Percentiles rank a stretch among this genome's conserved stretches.
phyloP scores from a whole-genome alignment of 2,888 invertebrate genomes.

The Caradrina clavipalpis region DNA sequence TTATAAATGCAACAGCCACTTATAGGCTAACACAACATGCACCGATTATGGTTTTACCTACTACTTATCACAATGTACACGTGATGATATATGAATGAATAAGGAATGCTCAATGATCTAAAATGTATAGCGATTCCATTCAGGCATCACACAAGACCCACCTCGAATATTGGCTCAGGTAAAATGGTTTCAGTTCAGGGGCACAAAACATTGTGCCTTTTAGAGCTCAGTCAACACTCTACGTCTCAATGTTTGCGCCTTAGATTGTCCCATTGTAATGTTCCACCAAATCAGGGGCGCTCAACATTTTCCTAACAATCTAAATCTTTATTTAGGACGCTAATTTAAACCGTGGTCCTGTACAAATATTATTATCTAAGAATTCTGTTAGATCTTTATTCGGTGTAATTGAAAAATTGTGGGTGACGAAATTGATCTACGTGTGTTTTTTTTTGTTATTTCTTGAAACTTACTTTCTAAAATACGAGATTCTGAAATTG shows the following conservation, averaged over 20 bases:
- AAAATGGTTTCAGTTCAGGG: constrained; percentile 76
- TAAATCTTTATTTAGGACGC: constrained; percentile 69
- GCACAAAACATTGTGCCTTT: constrained; percentile 74
- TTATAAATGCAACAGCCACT: no score
- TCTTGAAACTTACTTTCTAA: neutral
- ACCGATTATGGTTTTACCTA: no score
- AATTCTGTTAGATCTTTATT: constrained; percentile 45
- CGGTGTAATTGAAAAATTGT: constrained; percentile 52
- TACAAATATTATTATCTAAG: constrained; percentile 61
- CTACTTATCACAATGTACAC: no score
- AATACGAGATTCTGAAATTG: neutral
- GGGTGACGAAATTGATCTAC: constrained; percentile 12
- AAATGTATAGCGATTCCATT: constrained; percentile 20
- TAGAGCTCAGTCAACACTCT: constrained; percentile 77
- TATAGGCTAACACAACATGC: no score
- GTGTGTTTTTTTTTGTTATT: neutral
- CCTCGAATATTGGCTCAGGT: constrained; percentile 74
- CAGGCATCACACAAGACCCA: neutral
- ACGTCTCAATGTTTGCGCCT: constrained; percentile 55
- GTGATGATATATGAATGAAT: neutral
- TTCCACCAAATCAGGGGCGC: constrained; percentile 62
- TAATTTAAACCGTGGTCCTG: constrained; percentile 62
- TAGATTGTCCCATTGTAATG: constrained; percentile 63
- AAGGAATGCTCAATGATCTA: constrained; percentile 11
- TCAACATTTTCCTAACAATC: constrained; percentile 68